Conservation (phyloP, 1,140 invertebrate species). For the Archivesica marissinica region DNA sequence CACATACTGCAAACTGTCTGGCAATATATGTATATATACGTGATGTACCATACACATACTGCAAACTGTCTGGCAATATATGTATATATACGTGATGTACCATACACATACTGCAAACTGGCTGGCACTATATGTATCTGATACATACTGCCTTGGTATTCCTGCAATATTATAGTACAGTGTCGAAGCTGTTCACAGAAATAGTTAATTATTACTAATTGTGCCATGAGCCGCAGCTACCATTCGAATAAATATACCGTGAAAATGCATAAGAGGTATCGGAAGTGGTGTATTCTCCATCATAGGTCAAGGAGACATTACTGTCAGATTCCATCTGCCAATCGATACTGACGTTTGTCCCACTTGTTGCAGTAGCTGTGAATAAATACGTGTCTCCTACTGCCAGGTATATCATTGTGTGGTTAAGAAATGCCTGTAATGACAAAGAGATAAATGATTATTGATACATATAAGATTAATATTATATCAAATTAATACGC, state of each 20-base stretch:
- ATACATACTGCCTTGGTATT: no score
- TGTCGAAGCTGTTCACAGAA: no score
- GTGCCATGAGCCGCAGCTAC: no score
- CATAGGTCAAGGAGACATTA: not conserved
- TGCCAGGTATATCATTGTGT: conserved; percentile 1
- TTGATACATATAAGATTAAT: not conserved
- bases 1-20: no score
- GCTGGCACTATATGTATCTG: no score
- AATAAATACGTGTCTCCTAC: conserved; percentile 3
- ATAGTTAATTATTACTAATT: no score
- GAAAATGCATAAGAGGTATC: not conserved
- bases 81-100: no score
- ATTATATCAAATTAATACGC: not conserved
- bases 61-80: no score
- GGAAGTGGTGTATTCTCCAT: not conserved
- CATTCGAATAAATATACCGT: conserved; percentile 13
- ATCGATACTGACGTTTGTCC: conserved; percentile 1
- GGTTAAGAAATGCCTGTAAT: conserved; percentile 21
- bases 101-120: no score
- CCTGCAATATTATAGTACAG: no score
- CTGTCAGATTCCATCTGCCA: conserved; percentile 1
- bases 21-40: no score
- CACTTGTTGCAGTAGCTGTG: conserved; percentile 13
- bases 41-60: no score
- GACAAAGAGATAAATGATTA: not conserved